Evolutionary conservation across 2,797 vertebrate species (phyloP).

Genomic region (Hybognathus amarus): DNA sequence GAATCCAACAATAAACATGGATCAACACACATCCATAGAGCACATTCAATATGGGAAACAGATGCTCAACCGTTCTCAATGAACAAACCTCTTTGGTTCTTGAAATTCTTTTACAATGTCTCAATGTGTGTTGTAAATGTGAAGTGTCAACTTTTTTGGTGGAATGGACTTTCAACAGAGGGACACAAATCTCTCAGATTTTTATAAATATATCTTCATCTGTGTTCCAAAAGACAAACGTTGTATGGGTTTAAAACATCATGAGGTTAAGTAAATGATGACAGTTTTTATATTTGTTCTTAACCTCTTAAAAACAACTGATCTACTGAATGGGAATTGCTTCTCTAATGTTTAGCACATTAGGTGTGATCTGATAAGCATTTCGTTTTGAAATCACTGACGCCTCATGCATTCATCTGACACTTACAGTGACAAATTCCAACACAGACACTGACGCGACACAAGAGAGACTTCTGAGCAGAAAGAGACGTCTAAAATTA

Average conservation of each 20-base stretch:
- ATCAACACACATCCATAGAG: neutral
- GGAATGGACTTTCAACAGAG: neutral
- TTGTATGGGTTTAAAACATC: neutral
- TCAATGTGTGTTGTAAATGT: neutral
- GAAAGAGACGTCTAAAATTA: slow-evolving; percentile 46
- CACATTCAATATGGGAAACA: neutral
- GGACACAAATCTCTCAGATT: neutral
- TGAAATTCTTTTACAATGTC: neutral
- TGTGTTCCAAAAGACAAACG: slow-evolving; percentile 5
- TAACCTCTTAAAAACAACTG: neutral
- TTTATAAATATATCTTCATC: neutral
- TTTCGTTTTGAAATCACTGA: slow-evolving; percentile 31
- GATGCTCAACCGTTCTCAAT: neutral
- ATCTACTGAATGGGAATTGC: neutral
- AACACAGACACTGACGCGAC: slow-evolving; percentile 11
- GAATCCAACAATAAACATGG: neutral
- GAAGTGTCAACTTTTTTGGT: neutral
- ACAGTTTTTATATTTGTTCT: neutral
- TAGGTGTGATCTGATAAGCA: slow-evolving; percentile 28
- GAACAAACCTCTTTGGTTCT: neutral
- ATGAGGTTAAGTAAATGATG: neutral
- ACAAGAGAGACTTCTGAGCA: slow-evolving; percentile 36
- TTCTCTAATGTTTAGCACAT: slow-evolving; percentile 10
- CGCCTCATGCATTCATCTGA: slow-evolving; percentile 27
- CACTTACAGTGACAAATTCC: slow-evolving; percentile 42